phyloP scores from a whole-genome alignment of 1,140 invertebrate species.

The Sycobia sp. region DNA sequence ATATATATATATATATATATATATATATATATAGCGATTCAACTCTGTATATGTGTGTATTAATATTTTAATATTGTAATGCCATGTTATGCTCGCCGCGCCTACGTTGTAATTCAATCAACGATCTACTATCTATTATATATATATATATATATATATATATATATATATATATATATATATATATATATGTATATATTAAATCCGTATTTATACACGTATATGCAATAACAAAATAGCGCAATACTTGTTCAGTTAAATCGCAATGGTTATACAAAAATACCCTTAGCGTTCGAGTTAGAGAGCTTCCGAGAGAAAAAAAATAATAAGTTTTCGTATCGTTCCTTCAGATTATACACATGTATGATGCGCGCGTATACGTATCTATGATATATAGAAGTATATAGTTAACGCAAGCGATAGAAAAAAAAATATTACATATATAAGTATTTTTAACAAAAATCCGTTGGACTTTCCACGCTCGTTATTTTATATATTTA shows the following conservation, averaged over 20 bases:
- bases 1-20: no score
- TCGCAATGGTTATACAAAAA: slow-evolving; percentile 58
- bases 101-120: no score
- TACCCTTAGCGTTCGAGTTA: slow-evolving; percentile 55
- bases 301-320: slow-evolving; percentile 58
- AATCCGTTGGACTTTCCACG: neutral
- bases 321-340: slow-evolving; percentile 34
- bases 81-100: slow-evolving; percentile 18
- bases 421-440: slow-evolving; percentile 38
- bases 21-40: no score
- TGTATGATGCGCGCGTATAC: slow-evolving; percentile 2
- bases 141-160: no score
- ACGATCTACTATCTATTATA: no score
- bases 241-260: slow-evolving; percentile 56
- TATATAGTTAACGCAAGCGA: slow-evolving; percentile 36
- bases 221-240: slow-evolving; percentile 52
- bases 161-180: no score
- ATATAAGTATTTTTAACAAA: neutral
- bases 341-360: neutral
- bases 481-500: no score
- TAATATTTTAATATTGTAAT: neutral
- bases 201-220: slow-evolving; percentile 8
- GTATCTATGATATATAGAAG: no score
- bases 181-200: no score
- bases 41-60: no score